Conservation (phyloP, 2,113 vertebrate genomes). For the Silurus meridionalis region DNA sequence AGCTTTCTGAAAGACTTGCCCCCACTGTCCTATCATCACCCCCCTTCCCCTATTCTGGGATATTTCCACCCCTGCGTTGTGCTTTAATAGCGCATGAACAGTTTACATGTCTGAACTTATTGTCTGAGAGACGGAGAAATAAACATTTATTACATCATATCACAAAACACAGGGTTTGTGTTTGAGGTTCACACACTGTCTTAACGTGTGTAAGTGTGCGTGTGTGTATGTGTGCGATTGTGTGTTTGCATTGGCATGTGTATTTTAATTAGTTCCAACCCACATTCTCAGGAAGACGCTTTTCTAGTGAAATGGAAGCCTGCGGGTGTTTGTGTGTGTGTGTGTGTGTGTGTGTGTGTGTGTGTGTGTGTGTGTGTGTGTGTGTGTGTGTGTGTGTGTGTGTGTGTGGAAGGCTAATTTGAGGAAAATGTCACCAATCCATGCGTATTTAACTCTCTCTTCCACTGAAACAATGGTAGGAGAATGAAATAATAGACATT, state of each 20-base stretch:
- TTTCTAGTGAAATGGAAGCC: background rate
- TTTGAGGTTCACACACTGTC: too few relatives aligned
- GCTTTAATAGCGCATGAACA: too few relatives aligned
- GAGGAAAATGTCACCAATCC: background rate
- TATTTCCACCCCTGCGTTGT: too few relatives aligned
- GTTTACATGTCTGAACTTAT: too few relatives aligned
- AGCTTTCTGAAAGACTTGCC: too few relatives aligned
- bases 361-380: background rate
- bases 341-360: background rate
- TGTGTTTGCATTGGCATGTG: background rate
- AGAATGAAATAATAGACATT: background rate
- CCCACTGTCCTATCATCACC: too few relatives aligned
- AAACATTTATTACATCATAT: too few relatives aligned
- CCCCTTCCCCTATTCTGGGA: too few relatives aligned
- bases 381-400: background rate
- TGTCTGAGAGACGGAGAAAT: too few relatives aligned
- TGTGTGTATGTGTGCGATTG: background rate
- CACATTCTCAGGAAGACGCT: background rate
- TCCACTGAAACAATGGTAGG: background rate
- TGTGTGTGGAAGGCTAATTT: background rate
- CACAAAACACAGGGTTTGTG: too few relatives aligned
- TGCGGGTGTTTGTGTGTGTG: background rate
- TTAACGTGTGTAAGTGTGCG: background rate
- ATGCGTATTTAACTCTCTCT: background rate
- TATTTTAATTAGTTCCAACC: background rate